phyloP scores from a whole-genome alignment of 2,797 vertebrate species.

The Acanthiza pusilla region DNA sequence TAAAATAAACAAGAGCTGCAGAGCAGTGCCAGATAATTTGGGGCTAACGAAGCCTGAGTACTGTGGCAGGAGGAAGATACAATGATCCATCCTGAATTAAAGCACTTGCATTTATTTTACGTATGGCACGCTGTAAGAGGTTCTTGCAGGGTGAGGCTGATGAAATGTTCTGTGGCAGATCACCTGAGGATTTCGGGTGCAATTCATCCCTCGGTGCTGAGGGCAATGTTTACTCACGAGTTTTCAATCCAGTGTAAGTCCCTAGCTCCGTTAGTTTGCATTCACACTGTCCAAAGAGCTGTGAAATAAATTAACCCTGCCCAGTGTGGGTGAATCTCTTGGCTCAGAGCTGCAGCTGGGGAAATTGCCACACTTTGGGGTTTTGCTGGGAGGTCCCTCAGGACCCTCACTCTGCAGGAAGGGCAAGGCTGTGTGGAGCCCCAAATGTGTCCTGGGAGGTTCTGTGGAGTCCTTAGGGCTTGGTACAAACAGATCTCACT shows the following conservation, averaged over 20 bases:
- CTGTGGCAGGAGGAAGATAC: background rate
- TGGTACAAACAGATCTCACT: background rate
- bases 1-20: background rate
- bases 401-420: background rate
- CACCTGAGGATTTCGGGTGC: background rate
- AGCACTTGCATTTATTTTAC: background rate
- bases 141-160: background rate
- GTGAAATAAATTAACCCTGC: background rate
- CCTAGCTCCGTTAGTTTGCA: background rate
- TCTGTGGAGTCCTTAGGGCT: rapidly evolving
- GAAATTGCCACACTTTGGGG: background rate
- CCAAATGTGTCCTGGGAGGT: background rate
- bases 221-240: background rate
- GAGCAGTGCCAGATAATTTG: background rate
- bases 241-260: background rate
- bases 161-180: background rate
- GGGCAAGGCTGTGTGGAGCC: background rate
- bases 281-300: background rate
- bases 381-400: background rate
- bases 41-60: background rate
- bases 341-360: background rate
- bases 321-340: background rate
- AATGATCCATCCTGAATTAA: background rate
- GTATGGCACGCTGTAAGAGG: background rate
- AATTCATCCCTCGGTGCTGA: background rate